Evolutionary conservation across 2,113 vertebrate species (phyloP), one percentile per base, ranked within the genome.

Genomic region (Anser cygnoides): DNA sequence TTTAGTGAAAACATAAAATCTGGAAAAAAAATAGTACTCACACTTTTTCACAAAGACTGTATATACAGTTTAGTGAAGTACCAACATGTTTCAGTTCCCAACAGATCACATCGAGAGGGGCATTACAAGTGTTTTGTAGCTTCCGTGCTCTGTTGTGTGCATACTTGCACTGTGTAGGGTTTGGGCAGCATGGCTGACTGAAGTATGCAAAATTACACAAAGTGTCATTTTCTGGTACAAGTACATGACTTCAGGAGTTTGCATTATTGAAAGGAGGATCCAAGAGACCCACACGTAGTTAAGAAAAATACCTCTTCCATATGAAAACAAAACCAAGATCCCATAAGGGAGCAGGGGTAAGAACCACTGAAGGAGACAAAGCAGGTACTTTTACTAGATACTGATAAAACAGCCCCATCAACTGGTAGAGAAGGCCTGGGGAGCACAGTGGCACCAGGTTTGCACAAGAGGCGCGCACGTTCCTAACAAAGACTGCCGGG

Each of bases 1-100:
- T 59, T 58, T 83, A 29, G 50, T 15, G 44, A 55, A 78, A 88
- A 65, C 63, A 90, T 43, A 66, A 93, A 83, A 54, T 80, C 75
- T 72, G 62, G 72, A 43, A 84, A n/a, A 84, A n/a, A 52, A 84
- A n/a, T 10, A 89, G 57, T 63, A 61, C 72, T 78, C 81, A 52
- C 31, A 3, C 33, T 85, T 86, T 31, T 57, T 65, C 43, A 76
- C 43, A 14, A 11, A 41, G 70, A 44, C 6, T 1, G 18, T 26
- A 23, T 46, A 28, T 18, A 62, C 10, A 35, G 17, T 31, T 88
- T 39, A 66, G 59, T 54, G 25, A 80, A 90, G 44, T 50, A 35
- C 66, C 0, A 0, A 33, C 31, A 16, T 50, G 74, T 90, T 72
- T 66, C 59, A 84, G 67, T 37, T 58, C 44, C 49, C 44, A 68